Conservation (phyloP, 1,140 invertebrate species). For the Catajapyx aquilonaris region DNA sequence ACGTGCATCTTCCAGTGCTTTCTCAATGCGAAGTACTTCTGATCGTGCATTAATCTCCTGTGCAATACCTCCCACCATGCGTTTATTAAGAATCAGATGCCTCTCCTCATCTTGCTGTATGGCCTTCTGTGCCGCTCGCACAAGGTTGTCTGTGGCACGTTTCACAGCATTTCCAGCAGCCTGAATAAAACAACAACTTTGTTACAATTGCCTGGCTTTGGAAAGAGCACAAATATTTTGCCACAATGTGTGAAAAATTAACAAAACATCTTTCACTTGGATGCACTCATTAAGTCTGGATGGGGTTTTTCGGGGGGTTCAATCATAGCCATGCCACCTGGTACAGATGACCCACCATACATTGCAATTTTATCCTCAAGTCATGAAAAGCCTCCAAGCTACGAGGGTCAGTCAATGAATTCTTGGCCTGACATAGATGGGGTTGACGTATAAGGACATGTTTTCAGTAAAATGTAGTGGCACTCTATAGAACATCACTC, state of each 20-base stretch:
- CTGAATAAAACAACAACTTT: conserved; percentile 21
- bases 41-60: conserved; percentile 74
- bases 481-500: too few species aligned
- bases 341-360: too few species aligned
- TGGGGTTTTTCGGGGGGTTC: too few species aligned
- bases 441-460: too few species aligned
- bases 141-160: conserved; percentile 89
- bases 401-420: too few species aligned
- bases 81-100: conserved; percentile 64
- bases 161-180: conserved; percentile 93
- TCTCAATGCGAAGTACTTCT: conserved; percentile 78
- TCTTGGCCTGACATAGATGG: too few species aligned
- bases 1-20: conserved; percentile 78
- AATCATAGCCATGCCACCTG: too few species aligned
- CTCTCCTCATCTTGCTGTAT: conserved; percentile 79
- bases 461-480: too few species aligned
- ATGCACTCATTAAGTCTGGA: conserved; percentile 3
- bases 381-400: too few species aligned
- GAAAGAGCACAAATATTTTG: not conserved
- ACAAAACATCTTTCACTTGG: conserved; percentile 3
- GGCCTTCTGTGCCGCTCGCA: conserved; percentile 78
- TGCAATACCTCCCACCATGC: conserved; percentile 82
- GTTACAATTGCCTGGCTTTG: not conserved
- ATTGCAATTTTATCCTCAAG: too few species aligned
- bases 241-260: conserved; percentile 1